Conservation (phyloP, 1,140 invertebrate species). For the Meloidogyne floridensis region DNA sequence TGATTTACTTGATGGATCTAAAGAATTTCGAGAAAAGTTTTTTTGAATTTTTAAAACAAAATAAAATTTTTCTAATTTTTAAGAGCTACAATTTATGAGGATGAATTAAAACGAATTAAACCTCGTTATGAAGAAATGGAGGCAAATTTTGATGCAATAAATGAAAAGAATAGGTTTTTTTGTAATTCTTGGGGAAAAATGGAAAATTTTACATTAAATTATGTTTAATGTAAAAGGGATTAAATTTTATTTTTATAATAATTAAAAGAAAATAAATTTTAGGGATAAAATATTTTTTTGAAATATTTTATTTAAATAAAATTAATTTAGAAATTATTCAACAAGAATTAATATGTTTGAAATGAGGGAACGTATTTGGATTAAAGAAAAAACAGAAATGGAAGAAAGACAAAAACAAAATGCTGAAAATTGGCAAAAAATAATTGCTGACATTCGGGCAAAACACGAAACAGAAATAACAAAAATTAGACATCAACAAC, state of each 20-base stretch:
- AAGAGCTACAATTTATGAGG: conserved; percentile 30
- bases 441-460: conserved; percentile 8
- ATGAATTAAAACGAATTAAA: conserved; percentile 37
- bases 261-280: too few species aligned
- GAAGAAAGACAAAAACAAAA: conserved; percentile 30
- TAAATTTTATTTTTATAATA: too few species aligned
- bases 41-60: not conserved
- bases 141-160: conserved; percentile 24
- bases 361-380: conserved; percentile 33
- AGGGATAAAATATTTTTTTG: too few species aligned
- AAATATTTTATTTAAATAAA: too few species aligned
- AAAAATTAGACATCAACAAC: not conserved
- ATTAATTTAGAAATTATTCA: conserved; percentile 19
- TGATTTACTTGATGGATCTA: conserved; percentile 31
- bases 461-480: conserved; percentile 7
- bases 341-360: conserved; percentile 33
- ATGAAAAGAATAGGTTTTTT: conserved; percentile 29
- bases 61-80: not conserved
- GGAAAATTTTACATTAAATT: too few species aligned
- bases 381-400: conserved; percentile 29
- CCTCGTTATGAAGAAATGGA: conserved; percentile 29
- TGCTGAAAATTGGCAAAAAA: conserved; percentile 18
- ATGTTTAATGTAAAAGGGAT: too few species aligned
- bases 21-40: conserved; percentile 30
- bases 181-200: not conserved